phyloP scores from a whole-genome alignment of 2,797 vertebrate genomes.

The Oreortyx pictus region DNA sequence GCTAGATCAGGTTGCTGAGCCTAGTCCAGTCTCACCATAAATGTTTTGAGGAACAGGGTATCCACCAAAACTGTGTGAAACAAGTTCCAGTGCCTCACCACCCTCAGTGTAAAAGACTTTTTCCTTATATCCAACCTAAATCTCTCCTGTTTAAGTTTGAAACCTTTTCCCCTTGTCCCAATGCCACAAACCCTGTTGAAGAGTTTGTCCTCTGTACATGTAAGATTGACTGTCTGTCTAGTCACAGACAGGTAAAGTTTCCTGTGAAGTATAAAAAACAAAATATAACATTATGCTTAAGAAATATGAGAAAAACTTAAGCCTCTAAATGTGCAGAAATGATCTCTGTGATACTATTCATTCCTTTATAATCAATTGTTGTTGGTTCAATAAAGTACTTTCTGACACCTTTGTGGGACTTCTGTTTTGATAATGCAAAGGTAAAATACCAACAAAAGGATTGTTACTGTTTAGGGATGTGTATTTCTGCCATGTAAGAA shows the following conservation, averaged over 20 bases:
- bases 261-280: background rate
- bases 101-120: too few relatives aligned
- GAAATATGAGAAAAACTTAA: background rate
- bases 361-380: background rate
- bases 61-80: too few relatives aligned
- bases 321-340: background rate
- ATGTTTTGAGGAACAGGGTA: too few relatives aligned
- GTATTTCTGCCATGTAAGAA: background rate
- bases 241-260: background rate
- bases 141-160: too few relatives aligned
- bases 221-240: background rate
- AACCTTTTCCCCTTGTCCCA: too few relatives aligned
- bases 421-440: background rate
- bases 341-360: background rate
- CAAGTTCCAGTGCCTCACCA: too few relatives aligned
- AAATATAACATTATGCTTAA: background rate
- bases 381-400: background rate
- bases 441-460: background rate
- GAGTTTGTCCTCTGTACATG: accelerated
- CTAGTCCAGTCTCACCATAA: too few relatives aligned
- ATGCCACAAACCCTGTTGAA: too few relatives aligned
- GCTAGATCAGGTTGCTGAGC: too few relatives aligned
- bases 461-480: background rate
- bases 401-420: background rate
- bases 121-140: too few relatives aligned